Evolutionary conservation across 2,888 invertebrate species (phyloP).

Genomic region (Corythucha ciliata): DNA sequence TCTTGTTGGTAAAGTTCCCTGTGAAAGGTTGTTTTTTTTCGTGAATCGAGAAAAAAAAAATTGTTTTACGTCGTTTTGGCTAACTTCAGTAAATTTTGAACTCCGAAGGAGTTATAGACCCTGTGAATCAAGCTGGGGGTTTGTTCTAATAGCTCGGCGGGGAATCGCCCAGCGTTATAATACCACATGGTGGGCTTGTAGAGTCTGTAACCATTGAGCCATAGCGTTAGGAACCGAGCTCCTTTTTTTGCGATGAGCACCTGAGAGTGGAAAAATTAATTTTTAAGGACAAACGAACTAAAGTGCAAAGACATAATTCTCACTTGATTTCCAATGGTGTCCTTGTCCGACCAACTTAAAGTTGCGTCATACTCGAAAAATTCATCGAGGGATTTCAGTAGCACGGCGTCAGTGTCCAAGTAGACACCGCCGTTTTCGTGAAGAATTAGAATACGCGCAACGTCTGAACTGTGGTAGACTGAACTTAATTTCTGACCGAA

Average conservation of each 20-base stretch:
- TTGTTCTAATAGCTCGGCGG: conserved; percentile 39
- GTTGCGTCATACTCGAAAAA: conserved; percentile 41
- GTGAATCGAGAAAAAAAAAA: no score
- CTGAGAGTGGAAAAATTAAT: conserved; percentile 30
- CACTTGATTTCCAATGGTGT: conserved; percentile 39
- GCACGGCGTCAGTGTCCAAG: conserved; percentile 40
- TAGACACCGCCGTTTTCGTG: conserved; percentile 41
- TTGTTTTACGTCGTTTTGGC: no score
- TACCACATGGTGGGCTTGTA: conserved; percentile 41
- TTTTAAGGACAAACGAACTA: not conserved
- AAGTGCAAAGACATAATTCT: conserved; percentile 2
- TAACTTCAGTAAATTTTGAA: conserved; percentile 39
- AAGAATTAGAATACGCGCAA: conserved; percentile 40
- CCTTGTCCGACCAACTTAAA: conserved; percentile 41
- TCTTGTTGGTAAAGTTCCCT: conserved; percentile 37
- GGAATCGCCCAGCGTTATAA: conserved; percentile 42
- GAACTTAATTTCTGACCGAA: conserved; percentile 41
- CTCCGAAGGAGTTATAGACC: conserved; percentile 40
- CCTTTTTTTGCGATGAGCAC: conserved; percentile 40
- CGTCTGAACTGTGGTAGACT: conserved; percentile 41
- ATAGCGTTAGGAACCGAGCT: conserved; percentile 40
- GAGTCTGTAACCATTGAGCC: conserved; percentile 40
- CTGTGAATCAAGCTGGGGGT: conserved; percentile 40
- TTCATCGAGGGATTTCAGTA: conserved; percentile 39
- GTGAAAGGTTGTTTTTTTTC: no score